These are phyloP conservation scores for Octopus bimaculoides DNA, from an alignment of 1,140 invertebrate genomes.

Conservation along the genomic window DNA sequence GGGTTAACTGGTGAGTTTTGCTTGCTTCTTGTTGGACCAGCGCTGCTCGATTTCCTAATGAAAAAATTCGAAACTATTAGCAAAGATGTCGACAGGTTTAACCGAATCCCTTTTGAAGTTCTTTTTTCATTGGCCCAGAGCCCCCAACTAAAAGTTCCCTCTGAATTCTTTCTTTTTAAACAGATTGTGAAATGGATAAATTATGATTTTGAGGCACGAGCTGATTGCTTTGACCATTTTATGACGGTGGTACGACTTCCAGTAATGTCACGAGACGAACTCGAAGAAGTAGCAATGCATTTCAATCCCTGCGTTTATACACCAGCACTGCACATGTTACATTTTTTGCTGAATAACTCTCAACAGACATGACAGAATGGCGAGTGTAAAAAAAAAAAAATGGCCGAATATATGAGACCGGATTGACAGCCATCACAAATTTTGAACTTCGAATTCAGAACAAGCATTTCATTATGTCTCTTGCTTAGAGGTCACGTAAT, in stretches of 20 bases:
- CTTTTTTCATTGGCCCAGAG: background rate
- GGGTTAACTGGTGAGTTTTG: background rate
- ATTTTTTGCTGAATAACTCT: background rate
- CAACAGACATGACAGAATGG: too few species aligned
- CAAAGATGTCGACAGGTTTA: background rate
- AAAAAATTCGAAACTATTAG: background rate
- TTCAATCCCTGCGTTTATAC: slow-evolving; percentile 1
- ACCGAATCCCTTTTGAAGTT: background rate
- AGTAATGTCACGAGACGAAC: background rate
- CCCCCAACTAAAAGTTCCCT: background rate
- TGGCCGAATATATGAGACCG: too few species aligned
- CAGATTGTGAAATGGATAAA: background rate
- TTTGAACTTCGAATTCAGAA: too few species aligned
- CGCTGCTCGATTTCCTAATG: background rate
- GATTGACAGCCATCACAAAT: too few species aligned
- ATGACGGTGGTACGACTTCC: background rate
- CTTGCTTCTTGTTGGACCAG: background rate
- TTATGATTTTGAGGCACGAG: background rate
- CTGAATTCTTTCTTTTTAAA: slow-evolving; percentile 7
- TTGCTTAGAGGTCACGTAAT: too few species aligned
- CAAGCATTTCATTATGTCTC: too few species aligned
- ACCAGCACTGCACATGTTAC: background rate
- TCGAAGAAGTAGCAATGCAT: slow-evolving; percentile 2
- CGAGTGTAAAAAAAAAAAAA: too few species aligned
- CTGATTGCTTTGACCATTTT: background rate